These are phyloP conservation scores for Pseudorhiza aurosa DNA, from an alignment of 30 jellyfish, hydroid and myxozoan species.

Conservation along the genomic window DNA sequence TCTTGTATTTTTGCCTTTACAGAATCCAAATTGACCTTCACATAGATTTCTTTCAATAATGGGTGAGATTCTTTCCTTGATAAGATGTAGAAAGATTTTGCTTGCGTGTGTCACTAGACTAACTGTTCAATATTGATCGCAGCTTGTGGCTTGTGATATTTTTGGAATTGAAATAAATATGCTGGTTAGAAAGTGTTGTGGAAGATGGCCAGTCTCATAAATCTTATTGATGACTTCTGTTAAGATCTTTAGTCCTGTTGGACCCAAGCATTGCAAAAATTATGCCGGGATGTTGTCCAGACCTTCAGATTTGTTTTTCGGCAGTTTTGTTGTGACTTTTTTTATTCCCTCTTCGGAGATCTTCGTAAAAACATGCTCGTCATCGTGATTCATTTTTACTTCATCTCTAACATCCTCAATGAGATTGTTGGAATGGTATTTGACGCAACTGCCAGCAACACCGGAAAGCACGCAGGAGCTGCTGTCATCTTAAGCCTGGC, in stretches of 20 bases:
- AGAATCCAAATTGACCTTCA: conserved; percentile 15
- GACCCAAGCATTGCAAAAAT: conserved; percentile 8
- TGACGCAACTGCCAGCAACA: too few species aligned
- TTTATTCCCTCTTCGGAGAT: conserved; percentile 2
- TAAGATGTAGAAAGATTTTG: conserved; percentile 31
- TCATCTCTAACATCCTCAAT: too few species aligned
- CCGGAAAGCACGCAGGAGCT: too few species aligned
- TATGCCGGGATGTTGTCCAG: conserved; percentile 39
- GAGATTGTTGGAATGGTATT: too few species aligned
- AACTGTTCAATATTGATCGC: conserved; percentile 36
- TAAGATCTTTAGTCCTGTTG: background rate
- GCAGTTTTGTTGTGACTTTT: background rate
- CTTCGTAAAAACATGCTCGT: background rate
- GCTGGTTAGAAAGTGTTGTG: conserved; percentile 7
- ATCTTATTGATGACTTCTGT: conserved; percentile 4
- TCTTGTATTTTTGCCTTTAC: conserved; percentile 3
- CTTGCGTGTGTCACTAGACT: conserved; percentile 17
- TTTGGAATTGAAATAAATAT: conserved; percentile 12
- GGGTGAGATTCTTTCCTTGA: background rate
- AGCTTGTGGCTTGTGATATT: conserved; percentile 10
- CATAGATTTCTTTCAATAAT: background rate
- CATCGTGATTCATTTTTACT: background rate
- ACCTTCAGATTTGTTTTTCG: conserved; percentile 23
- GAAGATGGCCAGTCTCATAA: conserved; percentile 41
- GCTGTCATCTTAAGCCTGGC: too few species aligned